Base-by-base conservation (phyloP, 2,113 vertebrate species). In the Peucedramus taeniatus region DNA sequence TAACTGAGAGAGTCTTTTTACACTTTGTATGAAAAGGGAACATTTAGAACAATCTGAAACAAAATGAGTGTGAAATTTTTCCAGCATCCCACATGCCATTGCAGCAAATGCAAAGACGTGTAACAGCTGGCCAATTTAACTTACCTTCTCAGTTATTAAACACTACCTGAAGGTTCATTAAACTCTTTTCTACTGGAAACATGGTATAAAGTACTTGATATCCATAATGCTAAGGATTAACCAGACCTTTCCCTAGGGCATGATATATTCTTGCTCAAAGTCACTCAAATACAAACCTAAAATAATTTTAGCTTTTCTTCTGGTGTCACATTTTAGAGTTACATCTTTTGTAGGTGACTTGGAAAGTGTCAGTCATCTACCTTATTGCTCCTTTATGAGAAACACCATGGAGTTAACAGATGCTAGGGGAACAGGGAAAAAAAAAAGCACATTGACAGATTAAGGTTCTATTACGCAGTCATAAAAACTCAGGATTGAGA, bases 51-150 rank as follows among this genome's bases (percentile, higher is more conserved):
- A 92, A 84, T 87, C 61, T 91, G 82, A 97, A 97, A 94, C 80
- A 97, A 96, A 97, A 83, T 15, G 33, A 77, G 68, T 86, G 68
- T 94, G 83, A 97, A 97, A 97, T 93, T 96, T 94, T 87, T 89
- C n/a, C 37, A 86, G 63, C 60, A 84, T 45, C 80, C 78, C 90
- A 90, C 66, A 87, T 70, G 79, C 63, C 53, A 72, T 47, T 83
- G 60, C 35, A 95, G 60, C 60, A 91, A 87, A 88, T 50, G 49
- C 59, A 95, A 50, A 95, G 63, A 93, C 40, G 65, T 27, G 40
- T 57, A 97, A 90, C 64, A 98, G 87, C 85, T 97, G 92, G 90
- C 83, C 93, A 94, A 96, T 95, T 96, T 95, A 96, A 95, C 74
- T 94, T 87, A 76, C 10, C 83, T 88, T 75, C 93, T 95, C 75